phyloP scores from a whole-genome alignment of 2,888 invertebrate genomes.

The Himalopsyche tibetana region DNA sequence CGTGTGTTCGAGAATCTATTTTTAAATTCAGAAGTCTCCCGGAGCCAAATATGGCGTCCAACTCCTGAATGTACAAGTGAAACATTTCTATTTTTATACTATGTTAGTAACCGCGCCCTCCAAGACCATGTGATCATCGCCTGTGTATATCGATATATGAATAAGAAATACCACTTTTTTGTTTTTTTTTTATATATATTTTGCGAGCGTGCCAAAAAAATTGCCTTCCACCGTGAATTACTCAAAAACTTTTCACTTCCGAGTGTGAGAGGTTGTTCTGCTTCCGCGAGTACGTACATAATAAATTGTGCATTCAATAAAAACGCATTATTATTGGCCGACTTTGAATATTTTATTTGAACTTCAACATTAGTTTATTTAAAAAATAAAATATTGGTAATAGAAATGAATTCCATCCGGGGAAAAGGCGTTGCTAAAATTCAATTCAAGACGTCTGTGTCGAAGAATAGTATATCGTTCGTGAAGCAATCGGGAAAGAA shows the following conservation, averaged over 20 bases:
- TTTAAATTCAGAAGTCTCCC: constrained; percentile 47
- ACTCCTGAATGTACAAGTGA: constrained; percentile 36
- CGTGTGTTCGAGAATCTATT: constrained; percentile 62
- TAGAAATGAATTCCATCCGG: constrained; percentile 54
- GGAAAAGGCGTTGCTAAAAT: constrained; percentile 48
- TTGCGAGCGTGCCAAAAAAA: constrained; percentile 58
- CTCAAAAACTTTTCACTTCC: constrained; percentile 48
- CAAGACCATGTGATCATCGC: constrained; percentile 47
- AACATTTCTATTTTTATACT: constrained; percentile 52
- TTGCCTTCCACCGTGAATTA: constrained; percentile 36
- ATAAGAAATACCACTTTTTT: constrained; percentile 57
- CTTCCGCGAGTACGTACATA: constrained; percentile 9
- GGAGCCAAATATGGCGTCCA: constrained; percentile 64
- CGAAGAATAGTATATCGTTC: constrained; percentile 51
- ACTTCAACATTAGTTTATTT: background rate
- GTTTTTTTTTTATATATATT: constrained; percentile 31
- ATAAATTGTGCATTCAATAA: background rate
- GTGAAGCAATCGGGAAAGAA: constrained; percentile 56
- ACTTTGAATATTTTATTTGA: background rate
- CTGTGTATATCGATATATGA: constrained; percentile 62
- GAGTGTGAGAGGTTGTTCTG: constrained; percentile 41
- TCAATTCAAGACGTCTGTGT: constrained; percentile 46
- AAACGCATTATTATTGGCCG: background rate
- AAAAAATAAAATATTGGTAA: background rate
- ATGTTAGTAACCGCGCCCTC: constrained; percentile 36